Percentiles rank a stretch among this genome's conserved stretches.
Evolutionary conservation across 92 coral and sea anemone species (phyloP).

Genomic region (Scolanthus callimorphus): DNA sequence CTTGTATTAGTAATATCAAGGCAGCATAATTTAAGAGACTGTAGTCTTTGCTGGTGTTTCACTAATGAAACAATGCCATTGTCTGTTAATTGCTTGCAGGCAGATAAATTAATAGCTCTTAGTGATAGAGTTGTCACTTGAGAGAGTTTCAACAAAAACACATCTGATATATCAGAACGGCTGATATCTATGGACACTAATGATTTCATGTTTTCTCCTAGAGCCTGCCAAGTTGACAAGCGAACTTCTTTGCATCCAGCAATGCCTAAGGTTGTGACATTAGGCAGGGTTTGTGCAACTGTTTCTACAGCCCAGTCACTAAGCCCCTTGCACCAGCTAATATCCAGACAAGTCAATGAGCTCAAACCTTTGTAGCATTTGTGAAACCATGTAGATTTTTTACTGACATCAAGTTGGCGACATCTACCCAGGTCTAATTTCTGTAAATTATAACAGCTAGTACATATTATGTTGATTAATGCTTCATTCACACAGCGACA

Average conservation of each 20-base stretch:
- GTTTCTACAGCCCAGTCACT: slow-evolving; percentile 59
- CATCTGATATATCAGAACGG: slow-evolving; percentile 80
- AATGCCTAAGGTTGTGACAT: slow-evolving; percentile 39
- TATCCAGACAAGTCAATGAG: slow-evolving; percentile 27
- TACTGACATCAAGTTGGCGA: slow-evolving; percentile 64
- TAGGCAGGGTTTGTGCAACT: slow-evolving; percentile 35
- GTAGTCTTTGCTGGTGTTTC: slow-evolving; percentile 54
- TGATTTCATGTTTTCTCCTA: slow-evolving; percentile 34
- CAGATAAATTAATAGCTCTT: slow-evolving; percentile 55
- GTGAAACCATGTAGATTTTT: slow-evolving; percentile 53
- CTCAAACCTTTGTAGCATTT: slow-evolving; percentile 15
- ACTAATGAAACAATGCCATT: slow-evolving; percentile 71
- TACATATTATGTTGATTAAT: slow-evolving; percentile 20
- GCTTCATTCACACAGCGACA: slow-evolving; percentile 65
- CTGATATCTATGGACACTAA: slow-evolving; percentile 64
- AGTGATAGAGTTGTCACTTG: slow-evolving; percentile 52
- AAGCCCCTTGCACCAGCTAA: slow-evolving; percentile 64
- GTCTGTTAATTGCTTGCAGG: slow-evolving; percentile 79
- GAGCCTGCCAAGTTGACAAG: slow-evolving; percentile 47
- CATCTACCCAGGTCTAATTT: slow-evolving; percentile 64
- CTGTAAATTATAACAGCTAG: slow-evolving; percentile 32
- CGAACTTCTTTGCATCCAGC: slow-evolving; percentile 69
- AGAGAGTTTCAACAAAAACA: slow-evolving; percentile 55
- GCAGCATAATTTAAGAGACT: slow-evolving; percentile 61
- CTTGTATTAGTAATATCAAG: slow-evolving; percentile 73